Base-by-base conservation (phyloP, 35 echinoderm and acorn worm species). In the Ptychodera flava region DNA sequence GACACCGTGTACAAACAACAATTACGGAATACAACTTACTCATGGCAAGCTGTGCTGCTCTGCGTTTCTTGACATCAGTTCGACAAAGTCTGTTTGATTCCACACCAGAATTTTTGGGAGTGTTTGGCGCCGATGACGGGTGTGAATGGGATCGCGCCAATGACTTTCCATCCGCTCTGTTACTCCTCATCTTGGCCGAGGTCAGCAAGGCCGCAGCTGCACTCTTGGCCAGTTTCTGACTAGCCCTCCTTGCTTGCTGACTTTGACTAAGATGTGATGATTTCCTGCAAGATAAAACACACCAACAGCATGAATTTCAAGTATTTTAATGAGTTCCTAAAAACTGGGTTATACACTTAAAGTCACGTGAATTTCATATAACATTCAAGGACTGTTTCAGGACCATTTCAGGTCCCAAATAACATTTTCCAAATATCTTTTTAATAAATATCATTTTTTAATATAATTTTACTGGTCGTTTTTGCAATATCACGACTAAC, bases 61-160 rank as follows among this genome's bases (percentile, higher is more conserved):
- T 79, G 77, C 89, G 91, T 30, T 88, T 97, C 83, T 97, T 97
- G 86, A 91, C 89, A 22, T 93, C 92, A 28, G 90, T 93, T 75
- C 92, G 91, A 37, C 90, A 92, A 37, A 85, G 86, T 78, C 90
- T 87, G 36, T 88, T 78, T 31, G 90, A 90, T 85, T 86, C 82
- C 37, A 77, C 92, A 75, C 31, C 85, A 90, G 33, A 76, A 30
- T 87, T 86, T 79, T 94, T 91, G 1, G 92, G 95, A 36, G 92
- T 93, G 34, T 82, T 78, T 22, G 95, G 92, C 36, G 91, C 38
- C 28, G 95, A 97, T 81, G 80, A 87, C 27, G 95, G 88, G 30
- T 91, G 87, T 33, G 95, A 97, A 32, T 86, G 79, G 38, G 91
- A 87, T 28, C 94, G 79, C 28, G 86, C 38, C 30, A 93, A 80